Conservation (phyloP, 1,140 invertebrate species). For the Heliconius eleuchia region DNA sequence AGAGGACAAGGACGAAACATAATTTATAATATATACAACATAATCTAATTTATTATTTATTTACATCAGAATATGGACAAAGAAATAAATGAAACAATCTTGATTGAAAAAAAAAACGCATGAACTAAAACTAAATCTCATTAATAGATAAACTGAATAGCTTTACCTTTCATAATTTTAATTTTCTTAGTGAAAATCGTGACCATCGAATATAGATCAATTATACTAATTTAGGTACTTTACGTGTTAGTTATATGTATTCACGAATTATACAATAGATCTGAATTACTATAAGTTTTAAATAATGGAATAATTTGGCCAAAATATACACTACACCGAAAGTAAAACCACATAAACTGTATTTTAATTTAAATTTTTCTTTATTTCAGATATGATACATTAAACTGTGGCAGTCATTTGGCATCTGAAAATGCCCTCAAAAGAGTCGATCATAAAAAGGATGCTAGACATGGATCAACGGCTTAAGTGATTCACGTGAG, state of each 20-base stretch:
- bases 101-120: neutral
- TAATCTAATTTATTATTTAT: neutral
- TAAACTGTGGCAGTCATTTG: slow-evolving; percentile 34
- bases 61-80: neutral
- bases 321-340: too few relatives aligned
- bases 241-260: too few relatives aligned
- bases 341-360: neutral
- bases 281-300: too few relatives aligned
- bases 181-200: too few relatives aligned
- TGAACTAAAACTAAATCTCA: neutral
- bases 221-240: too few relatives aligned
- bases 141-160: too few relatives aligned
- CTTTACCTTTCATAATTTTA: too few relatives aligned
- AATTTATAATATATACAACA: slow-evolving; percentile 5
- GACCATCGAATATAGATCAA: too few relatives aligned
- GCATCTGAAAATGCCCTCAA: slow-evolving; percentile 47
- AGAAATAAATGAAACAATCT: neutral
- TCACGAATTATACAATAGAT: too few relatives aligned
- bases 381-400: slow-evolving; percentile 65
- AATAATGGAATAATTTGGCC: too few relatives aligned
- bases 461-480: slow-evolving; percentile 46
- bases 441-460: slow-evolving; percentile 37
- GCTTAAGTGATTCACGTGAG: slow-evolving; percentile 56
- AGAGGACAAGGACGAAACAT: slow-evolving; percentile 15
- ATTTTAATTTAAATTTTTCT: slow-evolving; percentile 28